phyloP scores from a whole-genome alignment of 2,113 vertebrate species.

The Rhinoderma darwinii region DNA sequence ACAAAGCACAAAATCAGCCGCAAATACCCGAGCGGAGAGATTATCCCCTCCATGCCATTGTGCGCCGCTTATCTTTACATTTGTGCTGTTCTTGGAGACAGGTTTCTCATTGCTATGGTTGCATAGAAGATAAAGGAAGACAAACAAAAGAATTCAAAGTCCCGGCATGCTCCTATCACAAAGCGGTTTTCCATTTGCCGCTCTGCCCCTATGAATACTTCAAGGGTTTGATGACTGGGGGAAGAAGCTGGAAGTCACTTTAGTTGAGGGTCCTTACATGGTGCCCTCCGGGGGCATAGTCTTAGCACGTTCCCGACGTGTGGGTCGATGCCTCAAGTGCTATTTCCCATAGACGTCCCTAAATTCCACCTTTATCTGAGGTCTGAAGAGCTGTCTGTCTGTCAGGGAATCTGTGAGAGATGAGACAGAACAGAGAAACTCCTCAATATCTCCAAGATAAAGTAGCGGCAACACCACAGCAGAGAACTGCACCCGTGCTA shows the following conservation, averaged over 20 bases:
- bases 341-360: not conserved
- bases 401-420: not conserved
- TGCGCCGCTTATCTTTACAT: slow-evolving; percentile 34
- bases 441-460: not conserved
- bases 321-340: slow-evolving; percentile 22
- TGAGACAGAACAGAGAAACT: not conserved
- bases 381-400: slow-evolving; percentile 23
- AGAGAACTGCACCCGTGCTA: not conserved
- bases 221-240: slow-evolving; percentile 24
- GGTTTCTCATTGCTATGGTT: slow-evolving; percentile 33
- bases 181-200: slow-evolving; percentile 43
- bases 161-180: not conserved
- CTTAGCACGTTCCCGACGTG: slow-evolving; percentile 8
- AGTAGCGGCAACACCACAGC: not conserved
- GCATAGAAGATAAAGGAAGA: slow-evolving; percentile 25
- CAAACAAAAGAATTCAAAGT: slow-evolving; percentile 49
- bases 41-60: slow-evolving; percentile 2
- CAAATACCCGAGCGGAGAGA: not conserved
- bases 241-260: not conserved
- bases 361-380: slow-evolving; percentile 37
- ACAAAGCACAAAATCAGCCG: not conserved
- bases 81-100: slow-evolving; percentile 14
- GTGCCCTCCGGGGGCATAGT: not conserved
- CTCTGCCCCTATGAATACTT: not conserved
- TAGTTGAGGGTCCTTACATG: slow-evolving; percentile 23